Evolutionary conservation across 2,113 vertebrate species (phyloP).

Genomic region (Tragelaphus strepsiceros): DNA sequence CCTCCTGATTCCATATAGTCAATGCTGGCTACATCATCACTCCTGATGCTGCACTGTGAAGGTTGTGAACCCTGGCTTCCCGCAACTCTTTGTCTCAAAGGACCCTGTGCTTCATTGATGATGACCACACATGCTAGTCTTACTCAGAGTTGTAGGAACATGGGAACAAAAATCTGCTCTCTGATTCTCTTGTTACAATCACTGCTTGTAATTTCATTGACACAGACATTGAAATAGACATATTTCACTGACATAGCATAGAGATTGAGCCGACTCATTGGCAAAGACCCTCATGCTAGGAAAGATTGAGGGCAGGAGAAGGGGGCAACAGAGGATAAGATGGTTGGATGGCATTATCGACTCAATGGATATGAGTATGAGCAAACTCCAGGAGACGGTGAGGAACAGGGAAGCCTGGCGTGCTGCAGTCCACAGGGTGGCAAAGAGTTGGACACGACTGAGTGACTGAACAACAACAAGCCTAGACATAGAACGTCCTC

Average conservation of each 20-base stretch:
- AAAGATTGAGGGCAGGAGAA: background rate
- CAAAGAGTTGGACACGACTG: background rate
- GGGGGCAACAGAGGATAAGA: background rate
- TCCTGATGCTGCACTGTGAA: rapidly evolving
- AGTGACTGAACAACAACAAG: background rate
- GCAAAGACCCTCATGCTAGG: background rate
- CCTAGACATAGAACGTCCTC: background rate
- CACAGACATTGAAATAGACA: background rate
- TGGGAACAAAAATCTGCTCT: background rate
- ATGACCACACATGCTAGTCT: background rate
- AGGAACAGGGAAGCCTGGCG: background rate
- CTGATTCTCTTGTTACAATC: background rate
- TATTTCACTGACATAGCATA: background rate
- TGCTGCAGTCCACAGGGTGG: rapidly evolving
- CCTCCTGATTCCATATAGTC: background rate
- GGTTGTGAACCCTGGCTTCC: background rate
- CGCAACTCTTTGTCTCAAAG: background rate
- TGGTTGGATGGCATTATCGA: background rate
- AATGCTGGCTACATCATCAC: background rate
- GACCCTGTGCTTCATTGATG: background rate
- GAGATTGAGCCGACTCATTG: background rate
- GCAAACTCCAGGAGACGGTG: background rate
- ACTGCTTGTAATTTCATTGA: background rate
- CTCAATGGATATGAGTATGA: background rate
- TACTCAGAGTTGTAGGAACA: background rate